Evolutionary conservation across 2,888 invertebrate species (phyloP).

Genomic region (Tupiocoris notatus): DNA sequence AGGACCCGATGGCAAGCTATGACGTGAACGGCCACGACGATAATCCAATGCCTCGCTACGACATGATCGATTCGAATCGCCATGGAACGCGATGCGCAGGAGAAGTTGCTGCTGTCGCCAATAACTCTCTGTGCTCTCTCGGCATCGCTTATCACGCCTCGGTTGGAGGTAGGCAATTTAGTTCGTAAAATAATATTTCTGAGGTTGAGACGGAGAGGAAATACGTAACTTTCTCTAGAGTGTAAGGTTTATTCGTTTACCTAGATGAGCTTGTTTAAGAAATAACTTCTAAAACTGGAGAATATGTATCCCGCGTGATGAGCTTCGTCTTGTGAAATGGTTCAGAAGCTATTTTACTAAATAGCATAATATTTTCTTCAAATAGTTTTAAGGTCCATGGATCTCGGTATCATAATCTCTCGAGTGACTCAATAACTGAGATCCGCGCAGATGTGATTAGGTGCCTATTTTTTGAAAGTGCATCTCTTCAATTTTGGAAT

Average conservation of each 20-base stretch:
- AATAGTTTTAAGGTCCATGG: too few species aligned
- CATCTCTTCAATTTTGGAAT: too few species aligned
- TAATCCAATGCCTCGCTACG: slow-evolving; percentile 96
- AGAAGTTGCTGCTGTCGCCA: slow-evolving; percentile 95
- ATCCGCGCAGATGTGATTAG: too few species aligned
- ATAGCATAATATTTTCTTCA: too few species aligned
- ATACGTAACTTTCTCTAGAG: too few species aligned
- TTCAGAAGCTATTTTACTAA: too few species aligned
- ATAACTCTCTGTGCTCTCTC: slow-evolving; percentile 93
- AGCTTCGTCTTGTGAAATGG: too few species aligned
- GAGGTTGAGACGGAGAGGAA: background rate
- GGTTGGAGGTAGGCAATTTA: slow-evolving; percentile 74
- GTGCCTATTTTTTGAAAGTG: too few species aligned
- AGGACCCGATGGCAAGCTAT: slow-evolving; percentile 94
- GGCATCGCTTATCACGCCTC: slow-evolving; percentile 94
- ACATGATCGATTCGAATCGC: slow-evolving; percentile 93
- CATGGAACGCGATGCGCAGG: slow-evolving; percentile 95
- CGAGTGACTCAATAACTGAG: too few species aligned
- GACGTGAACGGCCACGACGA: slow-evolving; percentile 95
- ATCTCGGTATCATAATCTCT: too few species aligned
- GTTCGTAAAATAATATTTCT: background rate
- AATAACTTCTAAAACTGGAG: background rate
- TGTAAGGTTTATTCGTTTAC: too few species aligned
- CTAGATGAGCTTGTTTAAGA: background rate
- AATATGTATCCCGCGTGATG: too few species aligned